Base-by-base conservation (phyloP, 2,113 vertebrate genomes). In the Pao palembangensis region DNA sequence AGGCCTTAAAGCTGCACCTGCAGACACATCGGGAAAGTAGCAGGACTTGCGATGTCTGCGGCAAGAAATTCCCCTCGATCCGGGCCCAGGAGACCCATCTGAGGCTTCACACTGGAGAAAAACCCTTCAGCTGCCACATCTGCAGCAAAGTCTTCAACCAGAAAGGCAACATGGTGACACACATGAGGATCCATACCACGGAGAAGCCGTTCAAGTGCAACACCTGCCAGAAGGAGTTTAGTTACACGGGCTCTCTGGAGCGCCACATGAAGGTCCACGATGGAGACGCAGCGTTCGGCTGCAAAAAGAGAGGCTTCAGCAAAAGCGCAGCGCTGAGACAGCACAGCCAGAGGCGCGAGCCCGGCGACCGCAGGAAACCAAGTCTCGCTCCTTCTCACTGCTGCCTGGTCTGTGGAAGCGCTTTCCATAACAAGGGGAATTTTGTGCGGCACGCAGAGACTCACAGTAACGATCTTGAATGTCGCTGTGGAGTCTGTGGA, bases 151-250 rank as follows among this genome's bases (percentile, higher is more conserved):
- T 55, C 5, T 84, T 87, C 66, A 76, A 71, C 20, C 82, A 82
- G 67, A 82, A 83, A 31, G 82, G 75, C 2, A 83, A 81, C 65
- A 73, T 84, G 79, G 51, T 62, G 58, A 71, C 84, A 4, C 84
- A 79, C 66, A 50, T 71, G 64, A 49, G 58, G 51, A 76, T 20
- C 44, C 80, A 83, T 51, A 19, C 55, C 0, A 58, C 63, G 0
- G 67, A 79, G 66, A 77, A 81, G 14, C 58, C 69, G 1, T 74
- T 76, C 58, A 56, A 51, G 0, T 80, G 79, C 61, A n/a, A 1
- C 0, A 0, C 58, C 14, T 81, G 78, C 60, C 18, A 50, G 3
- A 51, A 63, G 54, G 72, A 72, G 5, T 73, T 81, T 42, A 67
- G 71, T 41, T 58, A 76, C 6, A 5, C 46, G 0, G 52, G 59